Percentiles rank a stretch among this genome's conserved stretches.
Evolutionary conservation across 2,888 invertebrate species (phyloP).

Genomic region (Cantharis rustica): DNA sequence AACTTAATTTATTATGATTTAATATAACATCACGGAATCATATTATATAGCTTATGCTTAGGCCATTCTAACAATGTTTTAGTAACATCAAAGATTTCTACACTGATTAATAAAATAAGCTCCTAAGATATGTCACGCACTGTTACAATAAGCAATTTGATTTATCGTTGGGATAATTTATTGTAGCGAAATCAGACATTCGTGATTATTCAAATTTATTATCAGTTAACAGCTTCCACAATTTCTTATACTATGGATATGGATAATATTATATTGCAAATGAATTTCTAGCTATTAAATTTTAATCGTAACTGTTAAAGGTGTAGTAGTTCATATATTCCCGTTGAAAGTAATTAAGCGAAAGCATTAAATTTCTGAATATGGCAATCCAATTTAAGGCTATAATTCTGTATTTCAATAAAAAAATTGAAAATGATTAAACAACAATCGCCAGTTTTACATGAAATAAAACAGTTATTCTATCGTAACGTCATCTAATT

Average conservation of each 20-base stretch:
- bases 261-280: not conserved
- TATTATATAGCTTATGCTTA: conserved; percentile 22
- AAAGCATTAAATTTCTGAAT: not conserved
- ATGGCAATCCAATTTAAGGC: not conserved
- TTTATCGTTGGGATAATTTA: not conserved
- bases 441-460: not conserved
- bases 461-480: not conserved
- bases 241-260: not conserved
- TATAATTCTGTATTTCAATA: not conserved
- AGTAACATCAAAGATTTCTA: conserved; percentile 19
- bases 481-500: not conserved
- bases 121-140: conserved; percentile 21
- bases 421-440: not conserved
- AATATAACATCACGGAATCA: conserved; percentile 30
- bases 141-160: conserved; percentile 4
- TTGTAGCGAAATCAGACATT: not conserved
- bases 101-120: conserved; percentile 19
- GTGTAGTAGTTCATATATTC: not conserved
- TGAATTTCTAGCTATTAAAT: not conserved
- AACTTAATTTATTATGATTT: conserved; percentile 35
- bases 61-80: conserved; percentile 10
- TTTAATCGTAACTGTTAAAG: not conserved
- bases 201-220: not conserved
- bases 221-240: not conserved
- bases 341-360: not conserved